Evolutionary conservation across 1,140 invertebrate genomes (phyloP).

Genomic region (Proctacanthus coquilletti): DNA sequence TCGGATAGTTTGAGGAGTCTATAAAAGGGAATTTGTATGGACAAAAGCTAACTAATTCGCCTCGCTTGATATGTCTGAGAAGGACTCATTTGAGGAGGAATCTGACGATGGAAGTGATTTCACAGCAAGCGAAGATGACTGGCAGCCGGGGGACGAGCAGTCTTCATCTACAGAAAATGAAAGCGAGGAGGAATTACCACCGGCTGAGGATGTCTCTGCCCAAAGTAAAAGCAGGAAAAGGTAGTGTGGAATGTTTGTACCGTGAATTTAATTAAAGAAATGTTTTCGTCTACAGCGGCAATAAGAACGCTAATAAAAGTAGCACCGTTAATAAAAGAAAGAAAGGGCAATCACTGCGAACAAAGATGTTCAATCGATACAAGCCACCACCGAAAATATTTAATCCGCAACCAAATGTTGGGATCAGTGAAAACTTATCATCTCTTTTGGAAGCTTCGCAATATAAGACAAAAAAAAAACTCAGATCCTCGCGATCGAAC

Average conservation of each 20-base stretch:
- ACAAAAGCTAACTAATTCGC: too few species aligned
- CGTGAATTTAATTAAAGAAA: neutral
- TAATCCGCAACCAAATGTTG: slow-evolving; percentile 15
- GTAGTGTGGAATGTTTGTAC: too few species aligned
- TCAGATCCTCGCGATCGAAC: neutral
- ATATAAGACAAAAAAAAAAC: neutral
- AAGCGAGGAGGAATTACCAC: slow-evolving; percentile 3
- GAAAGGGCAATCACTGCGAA: slow-evolving; percentile 20
- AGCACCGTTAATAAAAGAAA: neutral
- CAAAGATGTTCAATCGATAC: slow-evolving; percentile 26
- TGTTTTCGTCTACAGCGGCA: too few species aligned
- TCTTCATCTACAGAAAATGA: slow-evolving; percentile 2
- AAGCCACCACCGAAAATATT: slow-evolving; percentile 25
- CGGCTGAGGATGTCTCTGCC: slow-evolving; percentile 8
- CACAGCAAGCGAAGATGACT: slow-evolving; percentile 26
- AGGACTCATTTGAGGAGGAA: too few species aligned
- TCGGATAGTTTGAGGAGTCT: too few species aligned
- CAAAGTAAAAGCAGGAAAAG: slow-evolving; percentile 6
- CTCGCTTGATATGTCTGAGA: too few species aligned
- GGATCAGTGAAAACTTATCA: neutral
- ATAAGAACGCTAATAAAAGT: too few species aligned
- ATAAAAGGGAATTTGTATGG: too few species aligned
- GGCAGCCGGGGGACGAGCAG: slow-evolving; percentile 20
- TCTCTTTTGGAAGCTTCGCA: neutral
- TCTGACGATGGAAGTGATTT: slow-evolving; percentile 11